Evolutionary conservation across 2,797 vertebrate genomes (phyloP).

Genomic region (Poecilia picta): DNA sequence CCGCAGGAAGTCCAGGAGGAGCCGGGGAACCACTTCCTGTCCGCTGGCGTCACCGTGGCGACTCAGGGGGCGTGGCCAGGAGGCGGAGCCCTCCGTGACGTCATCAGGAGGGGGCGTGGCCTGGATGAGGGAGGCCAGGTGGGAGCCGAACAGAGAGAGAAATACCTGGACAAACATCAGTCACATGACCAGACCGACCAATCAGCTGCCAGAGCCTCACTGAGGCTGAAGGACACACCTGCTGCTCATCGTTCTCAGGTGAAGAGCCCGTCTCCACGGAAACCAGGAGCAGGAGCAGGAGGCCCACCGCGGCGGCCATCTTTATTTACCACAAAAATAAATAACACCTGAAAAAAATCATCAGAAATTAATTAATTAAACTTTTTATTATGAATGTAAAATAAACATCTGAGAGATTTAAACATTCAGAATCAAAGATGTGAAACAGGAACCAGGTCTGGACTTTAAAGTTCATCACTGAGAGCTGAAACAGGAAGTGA

Average conservation of each 20-base stretch:
- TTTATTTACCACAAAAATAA: constrained; percentile 19
- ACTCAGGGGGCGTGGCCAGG: constrained; percentile 1
- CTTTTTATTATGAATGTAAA: no score
- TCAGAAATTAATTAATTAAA: not conserved
- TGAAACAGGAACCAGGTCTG: no score
- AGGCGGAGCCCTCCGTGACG: constrained; percentile 66
- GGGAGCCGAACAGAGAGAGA: constrained; percentile 69
- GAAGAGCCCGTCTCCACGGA: constrained; percentile 56
- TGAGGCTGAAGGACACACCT: constrained; percentile 58
- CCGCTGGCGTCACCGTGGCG: not conserved
- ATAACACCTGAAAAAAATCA: not conserved
- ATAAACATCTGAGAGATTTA: no score
- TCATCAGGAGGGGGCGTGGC: constrained; percentile 50
- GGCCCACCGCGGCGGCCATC: constrained; percentile 59
- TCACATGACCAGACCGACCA: not conserved
- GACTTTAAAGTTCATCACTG: not conserved
- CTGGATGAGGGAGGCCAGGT: constrained; percentile 67
- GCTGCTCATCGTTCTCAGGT: constrained; percentile 32
- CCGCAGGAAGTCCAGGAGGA: constrained; percentile 70
- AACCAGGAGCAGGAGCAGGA: constrained; percentile 47
- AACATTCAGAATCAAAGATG: no score
- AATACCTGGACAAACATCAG: constrained; percentile 56
- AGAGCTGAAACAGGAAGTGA: not conserved
- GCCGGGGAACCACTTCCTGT: constrained; percentile 21
- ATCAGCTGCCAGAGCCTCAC: not conserved